phyloP scores from a whole-genome alignment of 2,113 vertebrate genomes.

The Cyphomyrus discorhynchus region DNA sequence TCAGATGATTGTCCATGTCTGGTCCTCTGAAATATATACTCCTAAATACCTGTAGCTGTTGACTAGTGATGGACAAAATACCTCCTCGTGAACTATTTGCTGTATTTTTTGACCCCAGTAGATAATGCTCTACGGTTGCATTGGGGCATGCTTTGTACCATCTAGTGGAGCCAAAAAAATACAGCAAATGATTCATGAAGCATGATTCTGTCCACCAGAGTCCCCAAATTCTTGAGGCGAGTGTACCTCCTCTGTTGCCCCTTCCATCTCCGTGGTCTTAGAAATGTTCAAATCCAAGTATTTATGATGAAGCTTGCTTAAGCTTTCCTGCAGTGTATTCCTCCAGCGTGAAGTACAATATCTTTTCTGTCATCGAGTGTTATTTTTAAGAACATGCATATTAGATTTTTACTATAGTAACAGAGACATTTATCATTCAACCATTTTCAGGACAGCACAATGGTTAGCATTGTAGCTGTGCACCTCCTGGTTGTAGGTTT shows the following conservation, averaged over 20 bases:
- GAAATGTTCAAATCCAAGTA: neutral
- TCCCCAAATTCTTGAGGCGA: neutral
- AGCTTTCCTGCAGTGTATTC: neutral
- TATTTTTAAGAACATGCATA: no score
- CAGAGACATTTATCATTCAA: neutral
- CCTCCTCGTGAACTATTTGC: neutral
- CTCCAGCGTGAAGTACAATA: neutral
- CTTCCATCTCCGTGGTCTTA: neutral
- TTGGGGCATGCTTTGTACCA: neutral
- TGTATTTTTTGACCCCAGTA: neutral
- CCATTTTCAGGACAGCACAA: neutral
- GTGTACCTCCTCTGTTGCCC: neutral
- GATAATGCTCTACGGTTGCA: neutral
- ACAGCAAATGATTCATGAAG: neutral
- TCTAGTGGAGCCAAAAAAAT: neutral
- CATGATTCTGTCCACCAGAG: neutral
- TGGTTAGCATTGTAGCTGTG: neutral
- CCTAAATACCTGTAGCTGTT: neutral
- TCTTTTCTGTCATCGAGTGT: neutral
- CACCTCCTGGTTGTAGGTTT: neutral
- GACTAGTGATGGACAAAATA: neutral
- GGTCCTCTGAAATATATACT: neutral
- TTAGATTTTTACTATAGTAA: neutral
- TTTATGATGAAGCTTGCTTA: neutral
- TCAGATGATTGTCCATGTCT: neutral